phyloP scores from a whole-genome alignment of 2,113 vertebrate species.

The Tor tambroides region DNA sequence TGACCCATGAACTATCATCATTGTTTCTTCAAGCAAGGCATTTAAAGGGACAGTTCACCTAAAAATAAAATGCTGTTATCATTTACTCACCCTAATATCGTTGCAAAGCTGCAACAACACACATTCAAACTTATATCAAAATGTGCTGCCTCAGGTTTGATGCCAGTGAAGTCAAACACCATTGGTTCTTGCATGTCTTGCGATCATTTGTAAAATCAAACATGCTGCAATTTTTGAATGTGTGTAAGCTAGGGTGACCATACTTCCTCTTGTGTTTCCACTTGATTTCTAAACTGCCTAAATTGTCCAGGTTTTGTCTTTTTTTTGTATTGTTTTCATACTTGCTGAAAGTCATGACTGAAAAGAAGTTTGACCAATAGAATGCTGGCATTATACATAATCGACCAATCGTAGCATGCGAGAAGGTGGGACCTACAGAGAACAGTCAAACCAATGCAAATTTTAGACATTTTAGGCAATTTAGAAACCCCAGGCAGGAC shows the following conservation, averaged over 20 bases:
- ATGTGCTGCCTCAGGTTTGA: not conserved
- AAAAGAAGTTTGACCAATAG: no score
- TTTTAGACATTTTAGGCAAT: not conserved
- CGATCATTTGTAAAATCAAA: not conserved
- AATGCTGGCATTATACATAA: no score
- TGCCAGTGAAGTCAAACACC: not conserved
- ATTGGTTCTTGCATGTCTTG: not conserved
- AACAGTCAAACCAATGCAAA: no score
- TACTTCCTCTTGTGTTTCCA: no score
- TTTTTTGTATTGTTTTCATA: no score
- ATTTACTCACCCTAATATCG: not conserved
- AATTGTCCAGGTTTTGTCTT: not conserved
- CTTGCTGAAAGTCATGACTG: no score
- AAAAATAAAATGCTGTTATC: not conserved
- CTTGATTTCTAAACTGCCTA: not conserved
- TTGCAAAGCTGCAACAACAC: not conserved
- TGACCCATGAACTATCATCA: not conserved
- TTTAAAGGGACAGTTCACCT: slow-evolving; percentile 20
- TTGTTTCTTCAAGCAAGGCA: not conserved
- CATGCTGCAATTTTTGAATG: not conserved
- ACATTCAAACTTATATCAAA: not conserved
- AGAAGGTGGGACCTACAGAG: no score
- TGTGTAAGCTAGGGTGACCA: no score
- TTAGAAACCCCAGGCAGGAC: not conserved
- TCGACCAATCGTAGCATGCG: no score